These are phyloP conservation scores for Leptura quadrifasciata DNA, from an alignment of 2,888 invertebrate species.

Conservation along the genomic window DNA sequence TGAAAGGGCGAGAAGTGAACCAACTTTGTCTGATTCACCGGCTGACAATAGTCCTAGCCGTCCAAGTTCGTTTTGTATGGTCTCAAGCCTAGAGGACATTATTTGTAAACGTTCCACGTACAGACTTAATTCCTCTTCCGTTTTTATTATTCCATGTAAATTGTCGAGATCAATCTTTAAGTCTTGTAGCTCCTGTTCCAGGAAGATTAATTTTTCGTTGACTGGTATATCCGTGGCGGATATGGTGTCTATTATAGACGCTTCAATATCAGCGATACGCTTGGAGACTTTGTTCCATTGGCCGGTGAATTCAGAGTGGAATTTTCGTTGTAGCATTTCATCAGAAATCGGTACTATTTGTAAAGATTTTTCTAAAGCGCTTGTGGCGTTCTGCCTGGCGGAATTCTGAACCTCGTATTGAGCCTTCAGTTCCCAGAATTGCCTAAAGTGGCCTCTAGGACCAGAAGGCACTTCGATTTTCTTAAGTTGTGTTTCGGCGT, in stretches of 20 bases:
- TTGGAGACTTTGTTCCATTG: slow-evolving; percentile 83
- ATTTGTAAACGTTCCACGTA: slow-evolving; percentile 89
- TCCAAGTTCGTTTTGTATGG: slow-evolving; percentile 87
- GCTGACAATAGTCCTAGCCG: slow-evolving; percentile 84
- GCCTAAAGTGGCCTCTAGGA: slow-evolving; percentile 83
- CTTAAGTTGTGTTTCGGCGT: slow-evolving; percentile 83
- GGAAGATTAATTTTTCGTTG: slow-evolving; percentile 83
- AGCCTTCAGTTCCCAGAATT: slow-evolving; percentile 93
- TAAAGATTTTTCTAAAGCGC: slow-evolving; percentile 85
- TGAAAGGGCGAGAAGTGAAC: slow-evolving; percentile 82
- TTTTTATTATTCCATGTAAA: slow-evolving; percentile 87
- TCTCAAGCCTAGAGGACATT: slow-evolving; percentile 83
- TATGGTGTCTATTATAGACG: slow-evolving; percentile 81
- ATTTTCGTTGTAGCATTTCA: slow-evolving; percentile 87
- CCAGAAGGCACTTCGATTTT: slow-evolving; percentile 80
- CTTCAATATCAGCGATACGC: slow-evolving; percentile 81
- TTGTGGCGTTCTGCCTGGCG: slow-evolving; percentile 83
- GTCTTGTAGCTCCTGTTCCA: slow-evolving; percentile 87
- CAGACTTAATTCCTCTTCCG: slow-evolving; percentile 87
- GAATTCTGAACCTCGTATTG: slow-evolving; percentile 90
- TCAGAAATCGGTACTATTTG: slow-evolving; percentile 89
- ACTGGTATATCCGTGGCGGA: slow-evolving; percentile 85
- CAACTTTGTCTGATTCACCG: slow-evolving; percentile 85
- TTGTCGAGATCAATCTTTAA: slow-evolving; percentile 82
- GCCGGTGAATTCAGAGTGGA: slow-evolving; percentile 85